These are phyloP conservation scores for Aphelinus atriplicis DNA, from an alignment of 1,140 invertebrate genomes.

Conservation along the genomic window DNA sequence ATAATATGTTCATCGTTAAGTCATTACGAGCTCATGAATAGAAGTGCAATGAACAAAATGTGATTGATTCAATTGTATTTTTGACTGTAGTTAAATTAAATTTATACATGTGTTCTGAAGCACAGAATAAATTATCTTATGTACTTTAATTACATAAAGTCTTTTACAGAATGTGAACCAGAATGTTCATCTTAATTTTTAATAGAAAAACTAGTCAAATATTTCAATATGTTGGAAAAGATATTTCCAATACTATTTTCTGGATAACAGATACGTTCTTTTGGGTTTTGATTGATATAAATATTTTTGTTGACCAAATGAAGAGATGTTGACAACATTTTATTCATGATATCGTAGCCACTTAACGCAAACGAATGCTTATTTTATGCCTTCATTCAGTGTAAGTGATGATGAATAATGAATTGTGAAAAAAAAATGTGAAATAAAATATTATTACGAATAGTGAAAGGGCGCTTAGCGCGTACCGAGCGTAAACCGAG, in stretches of 20 bases:
- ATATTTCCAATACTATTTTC: too few species aligned
- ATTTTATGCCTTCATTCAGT: conserved; percentile 17
- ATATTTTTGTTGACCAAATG: too few species aligned
- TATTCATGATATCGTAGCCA: conserved; percentile 29
- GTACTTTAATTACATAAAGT: too few species aligned
- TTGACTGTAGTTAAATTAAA: not conserved
- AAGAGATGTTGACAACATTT: too few species aligned
- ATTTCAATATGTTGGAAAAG: too few species aligned
- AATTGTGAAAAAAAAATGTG: conserved; percentile 12
- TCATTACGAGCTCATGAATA: conserved; percentile 28
- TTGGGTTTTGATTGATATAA: too few species aligned
- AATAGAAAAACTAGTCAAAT: too few species aligned
- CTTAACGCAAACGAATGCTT: conserved; percentile 14
- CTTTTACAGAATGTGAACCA: too few species aligned
- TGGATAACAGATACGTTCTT: too few species aligned
- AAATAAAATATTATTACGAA: conserved; percentile 25
- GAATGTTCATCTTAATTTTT: too few species aligned
- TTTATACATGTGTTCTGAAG: too few species aligned
- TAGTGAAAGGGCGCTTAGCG: conserved; percentile 16
- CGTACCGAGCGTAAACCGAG: not conserved
- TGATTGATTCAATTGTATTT: not conserved
- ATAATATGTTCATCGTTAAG: not conserved
- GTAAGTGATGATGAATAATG: conserved; percentile 7
- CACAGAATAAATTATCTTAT: too few species aligned
- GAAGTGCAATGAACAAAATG: conserved; percentile 11